Conservation (phyloP, 2,113 vertebrate species). For the Rhinopomastus cyanomelas region DNA sequence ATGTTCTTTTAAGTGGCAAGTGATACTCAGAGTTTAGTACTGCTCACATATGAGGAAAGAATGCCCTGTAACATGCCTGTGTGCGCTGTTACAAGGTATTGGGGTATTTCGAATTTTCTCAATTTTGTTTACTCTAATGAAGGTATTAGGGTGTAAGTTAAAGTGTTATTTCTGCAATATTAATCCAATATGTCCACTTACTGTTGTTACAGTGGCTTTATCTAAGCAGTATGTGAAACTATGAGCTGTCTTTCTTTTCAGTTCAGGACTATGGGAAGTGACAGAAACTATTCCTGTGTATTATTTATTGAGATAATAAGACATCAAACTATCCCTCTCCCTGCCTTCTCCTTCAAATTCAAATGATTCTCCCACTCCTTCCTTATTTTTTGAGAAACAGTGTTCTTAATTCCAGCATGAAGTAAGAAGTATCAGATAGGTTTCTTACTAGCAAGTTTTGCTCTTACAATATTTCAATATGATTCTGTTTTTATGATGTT, state of each 20-base stretch:
- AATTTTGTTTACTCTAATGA: not conserved
- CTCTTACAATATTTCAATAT: not conserved
- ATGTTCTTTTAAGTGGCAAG: not conserved
- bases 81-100: not conserved
- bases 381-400: not conserved
- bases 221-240: not conserved
- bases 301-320: not conserved
- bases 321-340: not conserved
- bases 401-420: not conserved
- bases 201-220: not conserved
- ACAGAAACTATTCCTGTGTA: not conserved
- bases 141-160: not conserved
- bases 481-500: not conserved
- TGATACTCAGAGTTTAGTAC: not conserved
- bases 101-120: not conserved
- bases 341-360: accelerated
- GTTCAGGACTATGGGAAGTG: not conserved
- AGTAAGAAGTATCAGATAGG: not conserved
- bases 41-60: not conserved
- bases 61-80: not conserved
- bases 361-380: not conserved
- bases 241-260: not conserved
- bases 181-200: not conserved
- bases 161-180: not conserved
- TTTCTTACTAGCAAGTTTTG: not conserved